These are phyloP conservation scores for Schizotus pectinicornis DNA, from an alignment of 2,888 invertebrate genomes.

Conservation along the genomic window DNA sequence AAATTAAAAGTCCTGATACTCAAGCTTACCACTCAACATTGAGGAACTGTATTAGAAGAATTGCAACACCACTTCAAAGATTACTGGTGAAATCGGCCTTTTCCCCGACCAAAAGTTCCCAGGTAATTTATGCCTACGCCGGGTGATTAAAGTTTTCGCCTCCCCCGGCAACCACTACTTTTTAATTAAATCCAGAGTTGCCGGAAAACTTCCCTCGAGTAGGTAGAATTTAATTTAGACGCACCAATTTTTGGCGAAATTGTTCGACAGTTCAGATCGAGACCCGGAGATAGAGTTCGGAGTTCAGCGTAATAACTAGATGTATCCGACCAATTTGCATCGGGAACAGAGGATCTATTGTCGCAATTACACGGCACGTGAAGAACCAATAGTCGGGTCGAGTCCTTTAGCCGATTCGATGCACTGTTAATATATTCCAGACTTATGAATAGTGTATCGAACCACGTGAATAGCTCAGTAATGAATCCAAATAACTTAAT, in stretches of 20 bases:
- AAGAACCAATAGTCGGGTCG: no score
- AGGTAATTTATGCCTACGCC: conserved; percentile 13
- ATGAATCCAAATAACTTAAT: conserved; percentile 43
- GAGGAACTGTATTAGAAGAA: conserved; percentile 6
- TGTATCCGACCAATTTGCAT: no score
- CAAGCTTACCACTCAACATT: conserved; percentile 13
- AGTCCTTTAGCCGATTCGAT: conserved; percentile 1
- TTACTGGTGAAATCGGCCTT: conserved; percentile 9
- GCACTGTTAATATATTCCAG: conserved; percentile 26
- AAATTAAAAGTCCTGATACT: conserved; percentile 22
- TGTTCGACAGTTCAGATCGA: no score
- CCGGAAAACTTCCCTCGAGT: conserved; percentile 9
- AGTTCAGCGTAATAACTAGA: no score
- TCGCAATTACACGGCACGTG: no score
- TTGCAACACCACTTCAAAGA: conserved; percentile 3
- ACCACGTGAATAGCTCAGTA: conserved; percentile 36
- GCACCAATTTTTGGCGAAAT: conserved; percentile 7
- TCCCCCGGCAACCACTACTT: conserved; percentile 15
- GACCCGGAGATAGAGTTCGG: no score
- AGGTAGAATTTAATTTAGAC: conserved; percentile 12
- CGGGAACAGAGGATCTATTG: no score
- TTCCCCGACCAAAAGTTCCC: conserved; percentile 1
- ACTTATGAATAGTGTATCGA: conserved; percentile 30
- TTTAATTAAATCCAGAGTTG: conserved; percentile 19
- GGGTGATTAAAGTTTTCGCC: conserved; percentile 18